Conservation (phyloP, 1,140 invertebrate genomes). For the Anagrus nilaparvatae region DNA sequence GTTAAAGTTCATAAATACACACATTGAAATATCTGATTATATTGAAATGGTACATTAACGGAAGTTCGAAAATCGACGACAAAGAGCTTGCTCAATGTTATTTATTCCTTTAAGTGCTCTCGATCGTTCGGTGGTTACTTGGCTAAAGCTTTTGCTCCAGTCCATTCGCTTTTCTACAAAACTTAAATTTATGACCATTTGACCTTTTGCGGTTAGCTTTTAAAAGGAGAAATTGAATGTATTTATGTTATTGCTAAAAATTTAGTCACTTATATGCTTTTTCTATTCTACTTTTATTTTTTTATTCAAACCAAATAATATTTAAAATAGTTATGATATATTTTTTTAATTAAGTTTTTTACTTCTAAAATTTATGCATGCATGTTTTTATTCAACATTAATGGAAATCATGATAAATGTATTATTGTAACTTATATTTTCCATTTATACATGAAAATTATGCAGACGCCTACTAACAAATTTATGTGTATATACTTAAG, state of each 20-base stretch:
- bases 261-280: constrained; percentile 4
- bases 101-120: constrained; percentile 41
- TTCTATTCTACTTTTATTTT: constrained; percentile 2
- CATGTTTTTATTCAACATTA: too few species aligned
- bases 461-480: too few species aligned
- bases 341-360: too few species aligned
- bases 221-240: too few species aligned
- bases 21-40: too few species aligned
- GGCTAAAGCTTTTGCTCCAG: constrained; percentile 26
- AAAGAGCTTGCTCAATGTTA: constrained; percentile 36
- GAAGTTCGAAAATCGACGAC: constrained; percentile 40
- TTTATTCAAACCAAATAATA: constrained; percentile 1
- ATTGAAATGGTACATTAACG: too few species aligned
- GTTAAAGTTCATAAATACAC: too few species aligned
- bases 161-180: constrained; percentile 22
- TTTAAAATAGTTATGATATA: constrained; percentile 4
- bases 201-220: constrained; percentile 19
- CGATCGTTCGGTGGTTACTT: constrained; percentile 38
- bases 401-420: too few species aligned
- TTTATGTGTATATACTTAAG: too few species aligned
- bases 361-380: too few species aligned
- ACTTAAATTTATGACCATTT: constrained; percentile 21
- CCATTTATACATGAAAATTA: too few species aligned
- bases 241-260: constrained; percentile 2
- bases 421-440: too few species aligned